Percentiles rank a stretch among this genome's conserved stretches.
phyloP scores from a whole-genome alignment of 2,888 invertebrate genomes.

The Synergus itoensis region DNA sequence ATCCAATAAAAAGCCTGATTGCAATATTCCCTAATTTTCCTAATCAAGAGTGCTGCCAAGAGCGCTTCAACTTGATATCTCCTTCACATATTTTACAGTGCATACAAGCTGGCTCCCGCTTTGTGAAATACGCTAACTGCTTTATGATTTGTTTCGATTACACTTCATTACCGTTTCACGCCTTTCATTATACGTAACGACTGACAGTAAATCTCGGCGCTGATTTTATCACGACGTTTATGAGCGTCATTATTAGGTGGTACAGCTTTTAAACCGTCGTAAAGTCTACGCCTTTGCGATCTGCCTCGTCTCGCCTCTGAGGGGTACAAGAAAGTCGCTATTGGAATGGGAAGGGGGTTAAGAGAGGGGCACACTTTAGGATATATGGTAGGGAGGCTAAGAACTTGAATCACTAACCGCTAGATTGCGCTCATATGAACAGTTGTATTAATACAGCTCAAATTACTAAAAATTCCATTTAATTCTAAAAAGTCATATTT shows the following conservation, averaged over 20 bases:
- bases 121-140: conserved; percentile 56
- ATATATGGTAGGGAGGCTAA: conserved; percentile 67
- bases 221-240: conserved; percentile 77
- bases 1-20: background rate
- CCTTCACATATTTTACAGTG: background rate
- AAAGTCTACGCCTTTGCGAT: conserved; percentile 75
- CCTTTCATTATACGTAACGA: conserved; percentile 72
- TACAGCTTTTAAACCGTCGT: conserved; percentile 71
- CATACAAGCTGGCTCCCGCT: conserved; percentile 10
- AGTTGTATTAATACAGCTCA: conserved; percentile 4
- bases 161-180: conserved; percentile 75
- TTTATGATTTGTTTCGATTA: conserved; percentile 77
- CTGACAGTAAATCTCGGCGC: conserved; percentile 74
- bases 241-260: conserved; percentile 77
- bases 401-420: conserved; percentile 71
- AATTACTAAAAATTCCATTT: background rate
- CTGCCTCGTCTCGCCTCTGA: conserved; percentile 60
- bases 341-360: conserved; percentile 47
- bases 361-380: conserved; percentile 53
- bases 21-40: background rate
- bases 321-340: conserved; percentile 45
- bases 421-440: conserved; percentile 71
- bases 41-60: background rate
- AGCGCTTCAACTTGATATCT: background rate
- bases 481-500: background rate